Evolutionary conservation across 2,888 invertebrate species (phyloP).

Genomic region (Hydropsyche betteni): DNA sequence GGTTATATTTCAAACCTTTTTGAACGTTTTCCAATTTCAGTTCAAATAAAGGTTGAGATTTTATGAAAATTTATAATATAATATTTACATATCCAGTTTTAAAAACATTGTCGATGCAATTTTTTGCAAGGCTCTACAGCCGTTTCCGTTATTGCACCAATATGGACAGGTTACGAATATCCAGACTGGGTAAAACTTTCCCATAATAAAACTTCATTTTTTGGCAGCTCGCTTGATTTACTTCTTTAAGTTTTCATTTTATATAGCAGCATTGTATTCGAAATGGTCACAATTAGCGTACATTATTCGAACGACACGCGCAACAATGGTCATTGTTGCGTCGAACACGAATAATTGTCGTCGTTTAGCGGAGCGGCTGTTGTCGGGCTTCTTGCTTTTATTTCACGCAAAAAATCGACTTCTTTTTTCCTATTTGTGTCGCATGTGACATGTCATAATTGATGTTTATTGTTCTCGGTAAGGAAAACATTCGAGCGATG

Average conservation of each 20-base stretch:
- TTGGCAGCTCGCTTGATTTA: neutral
- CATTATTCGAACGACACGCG: constrained; percentile 5
- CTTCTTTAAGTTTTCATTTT: constrained; percentile 3
- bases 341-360: constrained; percentile 15
- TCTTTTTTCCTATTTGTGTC: constrained; percentile 10
- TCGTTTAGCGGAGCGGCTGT: neutral
- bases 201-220: neutral
- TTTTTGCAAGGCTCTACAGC: neutral
- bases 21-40: too few relatives aligned
- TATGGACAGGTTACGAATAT: constrained; percentile 15
- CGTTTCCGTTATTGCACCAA: constrained; percentile 23
- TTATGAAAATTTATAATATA: too few relatives aligned
- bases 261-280: neutral
- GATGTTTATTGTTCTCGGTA: constrained; percentile 9
- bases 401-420: neutral
- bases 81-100: too few relatives aligned
- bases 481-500: constrained; percentile 12
- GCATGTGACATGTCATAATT: constrained; percentile 1
- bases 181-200: neutral
- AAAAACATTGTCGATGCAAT: too few relatives aligned
- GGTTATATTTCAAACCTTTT: neutral
- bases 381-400: neutral
- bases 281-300: constrained; percentile 13
- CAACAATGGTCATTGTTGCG: constrained; percentile 25
- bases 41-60: too few relatives aligned